Base-by-base conservation (phyloP, 2,888 invertebrate species). In the Xylota sylvarum region DNA sequence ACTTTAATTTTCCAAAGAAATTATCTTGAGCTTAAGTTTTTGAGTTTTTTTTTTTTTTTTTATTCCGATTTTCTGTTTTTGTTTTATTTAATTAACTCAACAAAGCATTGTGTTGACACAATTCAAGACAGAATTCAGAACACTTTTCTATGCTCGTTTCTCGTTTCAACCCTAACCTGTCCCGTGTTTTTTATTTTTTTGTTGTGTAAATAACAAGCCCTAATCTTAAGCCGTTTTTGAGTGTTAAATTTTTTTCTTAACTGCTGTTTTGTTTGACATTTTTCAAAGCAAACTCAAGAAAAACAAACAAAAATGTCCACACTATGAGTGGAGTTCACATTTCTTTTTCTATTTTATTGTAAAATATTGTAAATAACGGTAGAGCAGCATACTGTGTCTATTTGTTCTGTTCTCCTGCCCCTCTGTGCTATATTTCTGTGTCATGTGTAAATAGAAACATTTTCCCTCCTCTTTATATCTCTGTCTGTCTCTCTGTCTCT, bases 141-240 rank as follows among this genome's bases (percentile, higher is more conserved):
- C 79, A 87, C 77, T 52, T n/a, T 81, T 74, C 76, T 55, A 81
- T 85, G 85, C 81, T 85, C 76, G 76, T 79, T 79, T 58, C 55
- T 64, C 30, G 48, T 60, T 67, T 56, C 19, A 48, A 78, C 52
- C 43, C 48, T 58, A 64, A 82, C 40, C 46, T 48, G 46, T 48
- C 72, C 23, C 17, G 27, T 37, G 32, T 35, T 65, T 23, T 14
- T 65, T 67, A 19, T 58, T 19, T 9, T 60, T 60, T 73, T 73
- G 78, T 23, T 81, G 70, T 86, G 70, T 80, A 85, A 65, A 85
- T 69, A 81, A 81, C 67, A 78, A 46, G 23, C 27, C 43, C 32
- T 81, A 60, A 55, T 56, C 85, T 69, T 30, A 72, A 55, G 50
- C 37, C 52, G n/a, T 69, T 84, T 78, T 79, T 56, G 60, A 84